Percentiles rank a stretch among this genome's conserved stretches.
These are phyloP conservation scores for Lepeophtheirus nordmannii DNA, from an alignment of 2,888 invertebrate species.

Conservation along the genomic window DNA sequence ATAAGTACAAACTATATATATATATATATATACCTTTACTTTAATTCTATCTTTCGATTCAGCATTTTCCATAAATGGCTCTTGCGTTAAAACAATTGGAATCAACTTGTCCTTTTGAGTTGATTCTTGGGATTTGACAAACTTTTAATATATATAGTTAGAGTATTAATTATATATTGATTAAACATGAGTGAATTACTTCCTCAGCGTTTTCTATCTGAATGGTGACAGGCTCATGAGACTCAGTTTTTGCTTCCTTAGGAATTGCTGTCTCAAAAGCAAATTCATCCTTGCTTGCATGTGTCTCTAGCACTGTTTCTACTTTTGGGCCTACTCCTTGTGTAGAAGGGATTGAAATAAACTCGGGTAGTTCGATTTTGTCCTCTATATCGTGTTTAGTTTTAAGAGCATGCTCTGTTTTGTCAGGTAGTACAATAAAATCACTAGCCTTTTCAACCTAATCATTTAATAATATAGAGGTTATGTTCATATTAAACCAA, in stretches of 20 bases:
- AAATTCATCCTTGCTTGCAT: neutral
- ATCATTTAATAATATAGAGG: neutral
- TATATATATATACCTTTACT: neutral
- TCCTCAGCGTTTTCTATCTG: neutral
- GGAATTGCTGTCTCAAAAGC: neutral
- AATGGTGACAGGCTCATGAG: neutral
- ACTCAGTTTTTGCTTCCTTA: neutral
- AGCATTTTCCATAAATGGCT: neutral
- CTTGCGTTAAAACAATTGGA: neutral
- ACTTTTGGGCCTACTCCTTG: slow-evolving; percentile 9
- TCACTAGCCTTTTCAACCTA: neutral
- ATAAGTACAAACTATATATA: neutral
- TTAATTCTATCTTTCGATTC: neutral
- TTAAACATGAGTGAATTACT: neutral
- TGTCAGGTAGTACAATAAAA: slow-evolving; percentile 4
- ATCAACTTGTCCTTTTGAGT: slow-evolving; percentile 5
- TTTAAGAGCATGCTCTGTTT: slow-evolving; percentile 12
- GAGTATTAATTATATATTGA: neutral
- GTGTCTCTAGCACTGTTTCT: neutral
- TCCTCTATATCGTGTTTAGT: slow-evolving; percentile 8
- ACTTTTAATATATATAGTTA: no score
- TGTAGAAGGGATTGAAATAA: slow-evolving; percentile 1
- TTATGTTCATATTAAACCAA: no score
- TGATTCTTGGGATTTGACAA: neutral
- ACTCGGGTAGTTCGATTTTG: slow-evolving; percentile 4